Percentiles rank a stretch among this genome's conserved stretches.
Evolutionary conservation across 2,797 vertebrate species (phyloP).

Genomic region (Furcifer pardalis): DNA sequence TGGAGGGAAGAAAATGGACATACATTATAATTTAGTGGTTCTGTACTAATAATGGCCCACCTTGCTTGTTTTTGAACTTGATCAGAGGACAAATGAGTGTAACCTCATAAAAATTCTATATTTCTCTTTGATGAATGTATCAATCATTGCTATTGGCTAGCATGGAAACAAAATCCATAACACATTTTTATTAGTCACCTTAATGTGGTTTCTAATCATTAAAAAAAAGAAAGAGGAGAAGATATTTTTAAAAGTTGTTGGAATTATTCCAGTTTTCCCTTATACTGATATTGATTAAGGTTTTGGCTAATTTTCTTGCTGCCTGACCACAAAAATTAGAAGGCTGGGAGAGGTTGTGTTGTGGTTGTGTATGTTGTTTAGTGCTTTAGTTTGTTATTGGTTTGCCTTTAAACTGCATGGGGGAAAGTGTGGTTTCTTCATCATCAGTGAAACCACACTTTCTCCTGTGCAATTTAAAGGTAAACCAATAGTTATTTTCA

Average conservation of each 20-base stretch:
- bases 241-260: conserved; percentile 63
- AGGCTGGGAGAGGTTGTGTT: neutral
- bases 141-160: conserved; percentile 79
- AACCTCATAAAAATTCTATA: conserved; percentile 80
- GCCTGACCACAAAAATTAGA: conserved; percentile 53
- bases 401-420: conserved; percentile 23
- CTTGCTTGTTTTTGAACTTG: conserved; percentile 74
- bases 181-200: conserved; percentile 75
- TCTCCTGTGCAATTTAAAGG: neutral
- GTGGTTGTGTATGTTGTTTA: neutral
- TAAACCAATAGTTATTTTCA: neutral
- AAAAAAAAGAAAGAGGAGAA: conserved; percentile 57
- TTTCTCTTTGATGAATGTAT: conserved; percentile 81
- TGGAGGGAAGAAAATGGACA: neutral
- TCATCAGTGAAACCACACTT: no score
- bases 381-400: conserved; percentile 19
- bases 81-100: conserved; percentile 77
- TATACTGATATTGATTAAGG: conserved; percentile 75
- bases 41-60: neutral
- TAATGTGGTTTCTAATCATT: conserved; percentile 74
- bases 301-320: conserved; percentile 74
- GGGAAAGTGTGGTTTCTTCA: no score
- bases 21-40: neutral
- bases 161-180: conserved; percentile 81
- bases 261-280: conserved; percentile 65